Base-by-base conservation (phyloP, 2,888 invertebrate genomes). In the Campopleginae sp. region DNA sequence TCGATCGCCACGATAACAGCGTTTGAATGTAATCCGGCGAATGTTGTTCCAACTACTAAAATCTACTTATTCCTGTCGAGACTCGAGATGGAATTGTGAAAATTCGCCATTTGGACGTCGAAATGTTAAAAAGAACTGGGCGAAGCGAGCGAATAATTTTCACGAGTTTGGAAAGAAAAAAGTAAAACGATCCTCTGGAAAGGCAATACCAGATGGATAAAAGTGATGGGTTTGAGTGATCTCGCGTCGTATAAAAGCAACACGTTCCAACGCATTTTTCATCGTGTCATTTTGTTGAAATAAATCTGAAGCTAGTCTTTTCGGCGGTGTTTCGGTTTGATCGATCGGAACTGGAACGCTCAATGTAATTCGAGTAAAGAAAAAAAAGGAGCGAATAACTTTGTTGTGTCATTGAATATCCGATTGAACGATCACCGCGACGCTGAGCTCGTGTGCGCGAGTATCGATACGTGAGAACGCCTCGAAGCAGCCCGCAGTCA, bases 341-440 rank as follows among this genome's bases (percentile, higher is more conserved):
- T 70, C 70, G 70, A 48, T 70, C 31, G 31, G 6, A 48, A n/a
- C 31, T 70, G 27, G 31, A 48, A 48, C 0, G 70, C n/a, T 38
- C 38, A 51, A 70, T n/a, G 48, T 33, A 19, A 54, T 72, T 72
- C 19, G 66, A 31, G 19, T 23, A n/a, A 71, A 44, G n/a, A 71
- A 72, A 54, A 48, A n/a, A 61, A 72, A 72, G 19, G 23, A 31
- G 12, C 19, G 7, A 33, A 61, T 70, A 14, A 46, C 70, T 63
- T 68, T 46, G 23, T 42, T 76, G 48, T 27, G 46, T 61, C 51
- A 48, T 44, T 58, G 65, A 74, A 83, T 74, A 70, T 46, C 54
- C 44, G 72, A 78, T 75, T 74, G 74, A 78, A 82, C 42, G 65
- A 82, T 82, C 82, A 48, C 65, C 38, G 44, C 48, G 48, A 2